Evolutionary conservation across 2,113 vertebrate genomes (phyloP).

Genomic region (Bufo gargarizans): DNA sequence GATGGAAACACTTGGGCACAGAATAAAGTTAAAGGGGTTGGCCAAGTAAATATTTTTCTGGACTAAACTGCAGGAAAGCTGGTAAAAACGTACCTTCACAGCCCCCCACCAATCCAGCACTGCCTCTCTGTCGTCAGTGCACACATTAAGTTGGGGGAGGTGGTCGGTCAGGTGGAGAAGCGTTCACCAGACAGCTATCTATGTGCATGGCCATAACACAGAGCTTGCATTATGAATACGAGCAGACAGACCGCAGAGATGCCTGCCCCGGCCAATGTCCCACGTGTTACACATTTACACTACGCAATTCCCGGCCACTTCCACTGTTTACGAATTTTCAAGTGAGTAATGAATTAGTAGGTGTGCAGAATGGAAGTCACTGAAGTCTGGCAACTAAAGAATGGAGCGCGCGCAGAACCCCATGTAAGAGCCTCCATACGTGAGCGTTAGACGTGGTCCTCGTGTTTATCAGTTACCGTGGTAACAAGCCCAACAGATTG

Average conservation of each 20-base stretch:
- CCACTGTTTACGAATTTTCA: constrained; percentile 42
- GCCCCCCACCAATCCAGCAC: too few relatives aligned
- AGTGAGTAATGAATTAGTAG: constrained; percentile 30
- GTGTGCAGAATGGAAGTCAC: constrained; percentile 6
- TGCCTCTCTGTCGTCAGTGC: too few relatives aligned
- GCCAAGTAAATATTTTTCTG: too few relatives aligned
- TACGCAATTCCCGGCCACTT: not conserved
- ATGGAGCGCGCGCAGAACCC: not conserved
- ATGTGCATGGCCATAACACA: too few relatives aligned
- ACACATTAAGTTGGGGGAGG: too few relatives aligned
- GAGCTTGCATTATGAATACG: too few relatives aligned
- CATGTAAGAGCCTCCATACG: not conserved
- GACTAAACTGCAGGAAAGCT: too few relatives aligned
- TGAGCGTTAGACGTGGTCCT: constrained; percentile 11
- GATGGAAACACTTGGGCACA: too few relatives aligned
- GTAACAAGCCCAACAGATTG: constrained; percentile 69
- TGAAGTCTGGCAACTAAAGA: not conserved
- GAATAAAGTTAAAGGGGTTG: too few relatives aligned
- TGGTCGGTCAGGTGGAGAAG: too few relatives aligned
- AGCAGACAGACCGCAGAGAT: not conserved
- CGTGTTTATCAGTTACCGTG: constrained; percentile 68
- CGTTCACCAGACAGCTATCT: too few relatives aligned
- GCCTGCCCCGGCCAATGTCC: not conserved
- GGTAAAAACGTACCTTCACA: too few relatives aligned
- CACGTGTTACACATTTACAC: constrained; percentile 31